phyloP scores from a whole-genome alignment of 1,140 invertebrate genomes.

The Drosophila repleta region DNA sequence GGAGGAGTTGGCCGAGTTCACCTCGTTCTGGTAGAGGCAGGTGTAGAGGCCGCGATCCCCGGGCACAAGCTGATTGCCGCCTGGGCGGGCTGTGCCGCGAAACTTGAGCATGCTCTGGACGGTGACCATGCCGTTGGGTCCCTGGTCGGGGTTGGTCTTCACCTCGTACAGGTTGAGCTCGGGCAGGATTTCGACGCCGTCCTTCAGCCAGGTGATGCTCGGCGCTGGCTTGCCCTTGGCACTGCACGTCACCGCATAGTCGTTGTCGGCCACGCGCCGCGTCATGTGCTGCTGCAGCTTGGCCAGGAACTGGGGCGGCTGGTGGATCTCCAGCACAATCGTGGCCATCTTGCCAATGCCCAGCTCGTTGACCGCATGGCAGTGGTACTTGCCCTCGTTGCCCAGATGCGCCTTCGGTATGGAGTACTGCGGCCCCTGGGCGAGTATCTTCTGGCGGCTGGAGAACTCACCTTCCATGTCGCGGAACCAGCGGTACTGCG shows the following conservation, averaged over 20 bases:
- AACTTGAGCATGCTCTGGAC: slow-evolving; percentile 94
- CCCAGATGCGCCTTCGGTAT: slow-evolving; percentile 92
- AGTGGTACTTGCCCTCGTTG: slow-evolving; percentile 94
- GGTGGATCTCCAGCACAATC: slow-evolving; percentile 92
- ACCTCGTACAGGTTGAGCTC: slow-evolving; percentile 92
- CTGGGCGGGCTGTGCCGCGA: slow-evolving; percentile 89
- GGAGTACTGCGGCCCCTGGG: slow-evolving; percentile 92
- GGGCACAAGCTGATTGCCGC: slow-evolving; percentile 90
- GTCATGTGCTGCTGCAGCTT: slow-evolving; percentile 93
- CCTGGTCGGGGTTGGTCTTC: slow-evolving; percentile 90
- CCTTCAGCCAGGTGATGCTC: slow-evolving; percentile 93
- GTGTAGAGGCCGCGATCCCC: slow-evolving; percentile 94
- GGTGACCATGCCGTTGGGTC: slow-evolving; percentile 90
- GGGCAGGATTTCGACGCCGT: slow-evolving; percentile 90
- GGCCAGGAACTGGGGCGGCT: slow-evolving; percentile 92
- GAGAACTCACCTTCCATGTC: slow-evolving; percentile 87
- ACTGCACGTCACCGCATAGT: slow-evolving; percentile 92
- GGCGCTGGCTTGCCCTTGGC: slow-evolving; percentile 95
- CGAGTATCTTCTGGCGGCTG: slow-evolving; percentile 87
- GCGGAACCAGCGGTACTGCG: slow-evolving; percentile 94
- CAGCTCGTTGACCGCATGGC: slow-evolving; percentile 94
- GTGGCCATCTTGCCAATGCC: slow-evolving; percentile 93
- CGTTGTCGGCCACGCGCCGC: slow-evolving; percentile 90
- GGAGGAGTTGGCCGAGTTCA: slow-evolving; percentile 92
- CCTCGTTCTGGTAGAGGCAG: slow-evolving; percentile 95